These are phyloP conservation scores for Andrena cerasifolii DNA, from an alignment of 1,140 invertebrate genomes.

Conservation along the genomic window DNA sequence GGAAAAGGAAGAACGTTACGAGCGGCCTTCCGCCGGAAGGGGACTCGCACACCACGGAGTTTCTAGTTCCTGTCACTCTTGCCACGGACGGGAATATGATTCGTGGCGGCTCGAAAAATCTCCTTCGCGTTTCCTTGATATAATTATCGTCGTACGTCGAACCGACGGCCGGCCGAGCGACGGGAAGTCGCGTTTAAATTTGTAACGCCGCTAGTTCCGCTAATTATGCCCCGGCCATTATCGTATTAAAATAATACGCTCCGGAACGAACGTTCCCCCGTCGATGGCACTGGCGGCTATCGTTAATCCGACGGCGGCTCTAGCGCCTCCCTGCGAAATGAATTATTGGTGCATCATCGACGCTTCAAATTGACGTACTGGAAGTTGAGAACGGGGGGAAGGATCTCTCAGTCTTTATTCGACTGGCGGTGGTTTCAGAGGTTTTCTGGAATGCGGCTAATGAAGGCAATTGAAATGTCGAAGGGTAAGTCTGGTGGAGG, in stretches of 20 bases:
- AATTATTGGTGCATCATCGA: too few species aligned
- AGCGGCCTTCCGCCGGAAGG: conserved; percentile 63
- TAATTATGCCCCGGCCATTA: conserved; percentile 30
- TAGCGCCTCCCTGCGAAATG: too few species aligned
- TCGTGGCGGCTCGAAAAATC: conserved; percentile 41
- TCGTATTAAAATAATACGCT: not conserved
- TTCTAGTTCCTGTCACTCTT: conserved; percentile 65
- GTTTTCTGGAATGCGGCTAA: too few species aligned
- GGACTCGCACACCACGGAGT: conserved; percentile 57
- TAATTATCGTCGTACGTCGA: conserved; percentile 43
- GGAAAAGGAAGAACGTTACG: conserved; percentile 57
- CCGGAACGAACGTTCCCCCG: not conserved
- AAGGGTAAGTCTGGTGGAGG: too few species aligned
- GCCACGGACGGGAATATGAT: conserved; percentile 41
- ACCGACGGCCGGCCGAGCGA: conserved; percentile 12
- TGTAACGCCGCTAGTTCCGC: conserved; percentile 26
- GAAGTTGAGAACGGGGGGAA: too few species aligned
- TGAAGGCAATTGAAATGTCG: too few species aligned
- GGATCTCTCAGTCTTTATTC: too few species aligned
- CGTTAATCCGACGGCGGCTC: not conserved
- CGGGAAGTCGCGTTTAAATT: conserved; percentile 45
- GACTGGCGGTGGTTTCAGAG: too few species aligned
- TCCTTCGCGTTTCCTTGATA: conserved; percentile 39
- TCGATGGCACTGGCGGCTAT: not conserved
- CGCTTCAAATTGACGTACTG: too few species aligned